Base-by-base conservation (phyloP, 2,797 vertebrate genomes). In the Cetoscarus ocellatus region DNA sequence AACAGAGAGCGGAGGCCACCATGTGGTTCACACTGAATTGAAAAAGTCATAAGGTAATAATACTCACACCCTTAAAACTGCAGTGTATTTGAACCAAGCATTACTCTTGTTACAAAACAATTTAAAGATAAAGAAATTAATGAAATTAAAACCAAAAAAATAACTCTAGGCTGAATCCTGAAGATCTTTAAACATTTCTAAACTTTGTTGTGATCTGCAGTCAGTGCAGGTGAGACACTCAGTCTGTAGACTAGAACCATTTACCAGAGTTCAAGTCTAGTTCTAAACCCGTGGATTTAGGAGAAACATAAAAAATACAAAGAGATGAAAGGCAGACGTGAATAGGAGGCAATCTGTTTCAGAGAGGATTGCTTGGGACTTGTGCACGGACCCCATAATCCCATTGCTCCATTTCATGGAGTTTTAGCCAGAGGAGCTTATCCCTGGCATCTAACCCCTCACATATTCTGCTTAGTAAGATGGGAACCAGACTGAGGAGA, bases 391-490 rank as follows among this genome's bases (percentile, higher is more conserved):
- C 59, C 77, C 87, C 76, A 76, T 95, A 96, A 97, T 96, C 95
- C 94, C 88, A 94, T 95, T 96, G 92, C 93, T 94, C 85, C 90
- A 95, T 96, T 97, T 96, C 95, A 97, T 95, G 92, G 94, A 91
- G 90, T 95, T 96, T 95, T 95, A 95, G 84, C 88, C 77, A 92
- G 82, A 87, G 86, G 89, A 91, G 85, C 91, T 90, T 96, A 96
- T 96, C 94, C 91, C 86, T 70, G 70, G 85, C 79, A 93, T 85
- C 87, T 94, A 92, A 92, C 85, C 92, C 91, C 90, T 93, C 93
- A 91, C 94, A 96, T 93, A 95, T 95, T 96, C 92, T 92, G 95
- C 93, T 94, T 93, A 93, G 94, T 88, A 91, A 93, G 94, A 95
- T 94, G 93, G 91, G 94, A 96, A 95, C 93, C 91, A 93, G 91